Base-by-base conservation (phyloP, 2,113 vertebrate species). In the Paralichthys olivaceus region DNA sequence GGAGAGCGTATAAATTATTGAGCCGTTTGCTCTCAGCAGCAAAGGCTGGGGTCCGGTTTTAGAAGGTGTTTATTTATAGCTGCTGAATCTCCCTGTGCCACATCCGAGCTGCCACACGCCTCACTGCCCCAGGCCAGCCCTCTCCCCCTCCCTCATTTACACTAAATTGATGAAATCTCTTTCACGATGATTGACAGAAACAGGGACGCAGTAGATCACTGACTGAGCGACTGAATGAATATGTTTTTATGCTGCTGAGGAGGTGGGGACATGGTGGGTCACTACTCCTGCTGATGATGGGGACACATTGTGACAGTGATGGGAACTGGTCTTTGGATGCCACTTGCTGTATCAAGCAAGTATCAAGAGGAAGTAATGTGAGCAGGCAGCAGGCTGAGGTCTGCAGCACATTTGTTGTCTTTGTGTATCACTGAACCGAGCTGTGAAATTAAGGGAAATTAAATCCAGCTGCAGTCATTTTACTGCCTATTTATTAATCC, bases 11-110 rank as follows among this genome's bases (percentile, higher is more conserved):
- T 95, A 47, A 94, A 94, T 95, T 93, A 95, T 95, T 95, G 84
- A 94, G 88, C 79, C 81, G 88, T 81, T 90, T 88, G 87, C 90
- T 87, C 87, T 92, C 90, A 86, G 75, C 78, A 72, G 80, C 83
- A 55, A 58, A 69, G 76, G 60, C 84, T 47, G 58, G 25, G 66
- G 65, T 81, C 81, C 78, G 88, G 70, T 80, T 77, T 79, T 69
- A 88, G 47, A 63, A 74, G 61, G 83, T 95, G 93, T 94, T 93
- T 93, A 94, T 95, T 93, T 93, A 94, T 95, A 95, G 93, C 85
- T 78, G 60, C 86, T 82, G 85, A 83, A 85, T 83, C 72, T 85
- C 86, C 59, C 75, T 62, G 53, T 81, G 83, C 77, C 78, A 84
- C 77, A 75, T 86, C 63, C 7, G 2, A 82, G 77, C 80, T 75